Evolutionary conservation across 2,888 invertebrate genomes (phyloP).

Genomic region (Limnephilus marmoratus): DNA sequence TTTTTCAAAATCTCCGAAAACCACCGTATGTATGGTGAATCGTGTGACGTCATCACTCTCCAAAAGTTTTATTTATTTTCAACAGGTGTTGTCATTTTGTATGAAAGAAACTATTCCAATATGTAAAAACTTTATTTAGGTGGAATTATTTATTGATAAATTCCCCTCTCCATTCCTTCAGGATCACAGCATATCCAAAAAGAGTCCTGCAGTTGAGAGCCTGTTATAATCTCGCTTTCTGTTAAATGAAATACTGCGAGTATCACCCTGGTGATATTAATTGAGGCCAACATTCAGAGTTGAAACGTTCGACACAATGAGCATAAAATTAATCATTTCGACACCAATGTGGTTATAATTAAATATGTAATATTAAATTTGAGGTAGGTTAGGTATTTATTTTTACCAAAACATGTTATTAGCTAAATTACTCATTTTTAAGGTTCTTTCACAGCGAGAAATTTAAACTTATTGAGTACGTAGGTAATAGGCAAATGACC

Average conservation of each 20-base stretch:
- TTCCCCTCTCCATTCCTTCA: too few relatives aligned
- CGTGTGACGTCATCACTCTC: too few relatives aligned
- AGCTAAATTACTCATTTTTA: background rate
- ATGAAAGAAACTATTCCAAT: too few relatives aligned
- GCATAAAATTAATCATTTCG: background rate
- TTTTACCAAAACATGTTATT: background rate
- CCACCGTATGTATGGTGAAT: too few relatives aligned
- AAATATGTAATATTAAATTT: background rate
- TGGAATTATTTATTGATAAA: too few relatives aligned
- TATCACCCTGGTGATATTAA: background rate
- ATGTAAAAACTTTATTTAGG: too few relatives aligned
- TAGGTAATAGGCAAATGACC: slow-evolving; percentile 8
- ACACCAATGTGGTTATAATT: background rate
- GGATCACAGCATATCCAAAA: too few relatives aligned
- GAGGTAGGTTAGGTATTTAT: background rate
- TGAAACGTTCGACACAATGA: background rate
- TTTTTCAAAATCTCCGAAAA: too few relatives aligned
- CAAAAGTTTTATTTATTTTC: too few relatives aligned
- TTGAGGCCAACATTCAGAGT: background rate
- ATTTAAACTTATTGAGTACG: slow-evolving; percentile 3
- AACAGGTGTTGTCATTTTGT: too few relatives aligned
- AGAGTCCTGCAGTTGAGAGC: too few relatives aligned
- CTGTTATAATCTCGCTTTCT: too few relatives aligned
- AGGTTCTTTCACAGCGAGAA: background rate
- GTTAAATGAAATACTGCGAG: background rate